Evolutionary conservation across 2,797 vertebrate species (phyloP).

Genomic region (Myiotriccus ornatus): DNA sequence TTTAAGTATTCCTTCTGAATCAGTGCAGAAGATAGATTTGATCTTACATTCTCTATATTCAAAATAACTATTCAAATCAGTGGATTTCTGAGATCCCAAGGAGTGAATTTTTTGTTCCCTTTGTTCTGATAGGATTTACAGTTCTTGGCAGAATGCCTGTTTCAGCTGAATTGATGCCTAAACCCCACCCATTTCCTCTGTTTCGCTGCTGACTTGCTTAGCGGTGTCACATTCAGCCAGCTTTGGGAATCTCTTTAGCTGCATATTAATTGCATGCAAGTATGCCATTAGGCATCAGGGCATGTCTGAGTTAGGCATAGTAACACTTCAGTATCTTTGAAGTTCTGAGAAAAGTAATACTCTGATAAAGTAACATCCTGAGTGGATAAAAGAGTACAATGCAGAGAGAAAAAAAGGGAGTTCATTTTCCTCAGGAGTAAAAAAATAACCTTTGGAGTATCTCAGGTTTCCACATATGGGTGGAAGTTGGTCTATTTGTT

Average conservation of each 20-base stretch:
- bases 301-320: neutral
- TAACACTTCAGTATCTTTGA: conserved; percentile 6
- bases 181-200: conserved; percentile 63
- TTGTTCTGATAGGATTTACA: conserved; percentile 64
- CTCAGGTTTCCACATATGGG: neutral
- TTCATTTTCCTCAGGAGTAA: neutral
- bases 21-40: neutral
- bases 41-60: neutral
- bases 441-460: neutral
- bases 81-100: neutral
- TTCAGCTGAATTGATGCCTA: conserved; percentile 51
- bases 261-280: conserved; percentile 43
- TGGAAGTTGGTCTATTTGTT: neutral
- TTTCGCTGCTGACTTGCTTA: conserved; percentile 40
- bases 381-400: neutral
- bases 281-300: neutral
- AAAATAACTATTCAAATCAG: neutral
- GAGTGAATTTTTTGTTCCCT: conserved; percentile 28
- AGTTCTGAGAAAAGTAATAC: neutral
- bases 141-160: conserved; percentile 48
- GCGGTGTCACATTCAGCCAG: conserved; percentile 12
- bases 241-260: conserved; percentile 41
- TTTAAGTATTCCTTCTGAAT: neutral
- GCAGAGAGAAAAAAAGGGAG: neutral
- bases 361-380: neutral